phyloP scores from a whole-genome alignment of 1,140 invertebrate species.

The Orussus abietinus region DNA sequence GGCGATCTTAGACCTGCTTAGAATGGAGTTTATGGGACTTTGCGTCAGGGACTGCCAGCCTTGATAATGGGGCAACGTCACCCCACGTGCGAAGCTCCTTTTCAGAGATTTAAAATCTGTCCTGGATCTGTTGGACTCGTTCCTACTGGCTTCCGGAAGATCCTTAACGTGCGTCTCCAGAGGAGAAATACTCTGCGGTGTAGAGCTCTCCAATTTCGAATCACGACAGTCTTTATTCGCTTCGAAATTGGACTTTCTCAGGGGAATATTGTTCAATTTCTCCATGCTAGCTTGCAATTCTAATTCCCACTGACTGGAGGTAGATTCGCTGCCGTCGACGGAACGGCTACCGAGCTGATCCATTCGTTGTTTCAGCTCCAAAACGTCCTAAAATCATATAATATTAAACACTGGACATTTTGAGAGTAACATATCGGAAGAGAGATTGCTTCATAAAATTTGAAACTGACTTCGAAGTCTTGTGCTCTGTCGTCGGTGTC shows the following conservation, averaged over 20 bases:
- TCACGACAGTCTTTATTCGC: not conserved
- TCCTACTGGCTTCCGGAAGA: too few relatives aligned
- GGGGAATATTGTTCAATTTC: constrained; percentile 37
- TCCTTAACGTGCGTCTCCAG: too few relatives aligned
- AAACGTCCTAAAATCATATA: constrained; percentile 29
- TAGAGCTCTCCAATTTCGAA: too few relatives aligned
- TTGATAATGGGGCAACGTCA: too few relatives aligned
- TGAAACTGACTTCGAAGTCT: constrained; percentile 35
- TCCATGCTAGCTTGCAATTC: constrained; percentile 43
- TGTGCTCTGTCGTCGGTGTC: constrained; percentile 32
- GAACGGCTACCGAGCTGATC: constrained; percentile 41
- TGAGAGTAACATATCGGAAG: not conserved
- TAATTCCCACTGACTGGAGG: constrained; percentile 46
- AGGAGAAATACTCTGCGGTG: too few relatives aligned
- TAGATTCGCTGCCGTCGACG: constrained; percentile 46
- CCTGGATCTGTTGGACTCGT: too few relatives aligned
- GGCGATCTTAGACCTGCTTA: constrained; percentile 29
- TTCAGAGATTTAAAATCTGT: too few relatives aligned
- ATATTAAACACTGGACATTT: constrained; percentile 4
- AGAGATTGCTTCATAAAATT: constrained; percentile 1
- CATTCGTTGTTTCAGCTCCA: constrained; percentile 26
- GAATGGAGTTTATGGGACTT: constrained; percentile 33
- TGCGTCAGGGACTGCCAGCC: constrained; percentile 30
- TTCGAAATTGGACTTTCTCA: constrained; percentile 18
- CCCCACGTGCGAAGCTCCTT: too few relatives aligned